A percentile compares a stretch with the other conserved stretches of the same genome.
Evolutionary conservation across 2,797 vertebrate species (phyloP).

Genomic region (Sebastes dallii): DNA sequence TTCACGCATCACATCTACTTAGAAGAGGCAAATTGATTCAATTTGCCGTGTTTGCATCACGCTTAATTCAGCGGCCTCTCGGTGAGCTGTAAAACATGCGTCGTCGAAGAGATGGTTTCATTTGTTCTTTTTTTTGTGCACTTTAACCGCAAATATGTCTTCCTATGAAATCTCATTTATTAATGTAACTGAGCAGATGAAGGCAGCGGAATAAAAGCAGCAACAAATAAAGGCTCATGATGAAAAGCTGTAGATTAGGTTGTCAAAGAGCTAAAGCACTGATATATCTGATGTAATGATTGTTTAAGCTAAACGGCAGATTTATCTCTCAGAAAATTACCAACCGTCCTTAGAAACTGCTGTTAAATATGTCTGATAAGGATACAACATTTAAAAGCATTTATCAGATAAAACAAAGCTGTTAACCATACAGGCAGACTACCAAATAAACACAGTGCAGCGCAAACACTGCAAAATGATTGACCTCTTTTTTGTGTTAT

Average conservation of each 20-base stretch:
- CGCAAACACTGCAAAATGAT: neutral
- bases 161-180: constrained; percentile 73
- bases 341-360: neutral
- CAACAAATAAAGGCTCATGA: constrained; percentile 44
- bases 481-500: neutral
- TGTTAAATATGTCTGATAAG: constrained; percentile 11
- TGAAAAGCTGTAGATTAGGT: constrained; percentile 62
- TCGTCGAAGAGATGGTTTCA: constrained; percentile 51
- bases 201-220: constrained; percentile 8
- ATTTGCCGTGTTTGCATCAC: constrained; percentile 78
- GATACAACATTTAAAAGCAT: constrained; percentile 12
- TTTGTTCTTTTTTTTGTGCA: constrained; percentile 17
- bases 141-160: constrained; percentile 50
- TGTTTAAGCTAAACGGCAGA: constrained; percentile 37
- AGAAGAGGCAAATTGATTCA: constrained; percentile 79
- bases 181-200: constrained; percentile 63
- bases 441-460: neutral
- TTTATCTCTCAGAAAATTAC: constrained; percentile 24
- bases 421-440: neutral
- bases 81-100: constrained; percentile 66
- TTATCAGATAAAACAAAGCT: constrained; percentile 11
- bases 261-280: constrained; percentile 41
- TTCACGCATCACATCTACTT: constrained; percentile 76
- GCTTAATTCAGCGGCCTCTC: constrained; percentile 70
- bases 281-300: constrained; percentile 46